Base-by-base conservation (phyloP, 2,113 vertebrate genomes). In the Echinops telfairi region DNA sequence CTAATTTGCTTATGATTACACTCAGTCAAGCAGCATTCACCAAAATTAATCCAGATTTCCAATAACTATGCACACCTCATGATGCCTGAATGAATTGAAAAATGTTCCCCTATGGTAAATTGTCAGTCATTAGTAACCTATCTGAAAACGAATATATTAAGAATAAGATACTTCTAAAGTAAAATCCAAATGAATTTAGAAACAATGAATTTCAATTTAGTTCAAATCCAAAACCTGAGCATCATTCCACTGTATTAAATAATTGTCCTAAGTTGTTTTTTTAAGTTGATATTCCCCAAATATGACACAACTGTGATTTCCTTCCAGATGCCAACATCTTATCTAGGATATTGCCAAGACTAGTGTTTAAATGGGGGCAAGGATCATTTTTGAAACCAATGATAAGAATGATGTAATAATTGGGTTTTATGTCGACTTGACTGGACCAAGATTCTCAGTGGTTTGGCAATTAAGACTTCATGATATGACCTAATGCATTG, bases 1-100 rank as follows among this genome's bases (percentile, higher is more conserved):
- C 43, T 86, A 89, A 95, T 78, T 78, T 89, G 19, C 60, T 86
- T 89, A 53, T 83, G 22, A 93, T 89, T 92, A 75, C 33, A 89
- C 43, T 84, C 76, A 89, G 83, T 92, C 75, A 68, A 92, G 20
- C 23, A 10, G 47, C 43, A 33, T 20, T 91, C 19, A 66, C 40
- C 17, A 60, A 93, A 81, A 85, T 77, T 66, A 53, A 3, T 78
- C 33, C 71, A 88, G 17, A 62, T 71, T 93, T 88, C 62, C 83
- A 64, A 66, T 3, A 66, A 20, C 15, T 86, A 80, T 53, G 58
- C 6, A 64, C 47, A 22, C 4, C 22, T n/a, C 23, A 77, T 57
- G 60, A 77, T 90, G 79, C 22, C 9, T 62, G 38, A 80, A 83
- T 43, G 78, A 93, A 90, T 71, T 92, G 53, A 43, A 36, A 92